Base-by-base conservation (phyloP, 2,888 invertebrate genomes). In the Notodromas monacha region DNA sequence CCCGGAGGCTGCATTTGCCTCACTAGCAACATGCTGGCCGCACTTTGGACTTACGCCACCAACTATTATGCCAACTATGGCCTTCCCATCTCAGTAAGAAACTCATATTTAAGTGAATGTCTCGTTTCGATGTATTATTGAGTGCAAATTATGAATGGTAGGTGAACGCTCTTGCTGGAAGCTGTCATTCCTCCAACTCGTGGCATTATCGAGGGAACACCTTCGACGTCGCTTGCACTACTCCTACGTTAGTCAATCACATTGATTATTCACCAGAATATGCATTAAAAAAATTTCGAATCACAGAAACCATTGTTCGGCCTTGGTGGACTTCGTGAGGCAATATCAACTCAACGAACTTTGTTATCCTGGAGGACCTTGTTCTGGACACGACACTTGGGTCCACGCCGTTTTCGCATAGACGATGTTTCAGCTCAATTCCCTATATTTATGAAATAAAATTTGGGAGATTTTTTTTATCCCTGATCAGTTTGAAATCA, bases 201-300 rank as follows among this genome's bases (percentile, higher is more conserved):
- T 30, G 26, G 14, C 35, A 35, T 26, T 35, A 35, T 30, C 5
- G 26, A 14, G 35, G 35, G n/a, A 36, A 36, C 28, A 35, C 35
- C 5, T 36, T 28, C 15, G 35, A 35, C 28, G 35, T 35, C 5
- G 32, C 30, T 15, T 35, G 35, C 26, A 36, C 35, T n/a, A 21
- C 29, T 16, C 35, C 35, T 3, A 10, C 28, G 34, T 34, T 30
- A 34, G 26, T 26, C n/a, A n/a, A n/a, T n/a, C n/a, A n/a, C n/a
- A n/a, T n/a, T n/a, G n/a, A n/a, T n/a, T n/a, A n/a, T n/a, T n/a
- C n/a, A n/a, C n/a, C n/a, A n/a, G n/a, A n/a, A n/a, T n/a, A n/a
- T n/a, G n/a, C n/a, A n/a, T n/a, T n/a, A n/a, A n/a, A n/a, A n/a
- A n/a, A n/a, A n/a, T n/a, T n/a, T n/a, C n/a, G n/a, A n/a, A n/a